Evolutionary conservation across 1,140 invertebrate species (phyloP).

Genomic region (Zaprionus davidi): DNA sequence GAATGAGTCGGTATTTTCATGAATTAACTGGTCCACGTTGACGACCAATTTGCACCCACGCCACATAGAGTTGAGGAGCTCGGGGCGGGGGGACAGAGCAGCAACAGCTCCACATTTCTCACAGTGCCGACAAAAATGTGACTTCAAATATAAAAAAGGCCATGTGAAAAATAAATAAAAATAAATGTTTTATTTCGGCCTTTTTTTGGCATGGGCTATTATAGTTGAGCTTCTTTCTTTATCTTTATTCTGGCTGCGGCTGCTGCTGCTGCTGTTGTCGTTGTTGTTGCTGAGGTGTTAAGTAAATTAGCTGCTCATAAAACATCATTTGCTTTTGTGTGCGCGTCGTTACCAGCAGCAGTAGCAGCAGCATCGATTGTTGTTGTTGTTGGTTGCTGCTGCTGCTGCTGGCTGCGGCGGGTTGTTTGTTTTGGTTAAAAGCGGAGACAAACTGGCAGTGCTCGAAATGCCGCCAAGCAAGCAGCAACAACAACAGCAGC

Average conservation of each 20-base stretch:
- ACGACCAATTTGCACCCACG: constrained; percentile 79
- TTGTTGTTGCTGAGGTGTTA: constrained; percentile 72
- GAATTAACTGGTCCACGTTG: constrained; percentile 76
- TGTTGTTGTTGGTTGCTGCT: constrained; percentile 42
- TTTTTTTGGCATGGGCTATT: constrained; percentile 56
- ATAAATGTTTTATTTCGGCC: constrained; percentile 44
- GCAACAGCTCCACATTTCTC: constrained; percentile 2
- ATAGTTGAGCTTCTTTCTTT: constrained; percentile 48
- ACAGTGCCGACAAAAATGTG: constrained; percentile 29
- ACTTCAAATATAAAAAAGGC: constrained; percentile 52
- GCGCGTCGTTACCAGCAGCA: constrained; percentile 54
- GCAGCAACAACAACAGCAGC: constrained; percentile 24
- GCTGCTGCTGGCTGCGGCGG: constrained; percentile 32
- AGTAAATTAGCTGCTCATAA: constrained; percentile 83
- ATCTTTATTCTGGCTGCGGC: constrained; percentile 37
- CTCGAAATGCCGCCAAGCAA: constrained; percentile 47
- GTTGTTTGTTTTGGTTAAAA: constrained; percentile 72
- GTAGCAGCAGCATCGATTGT: constrained; percentile 36
- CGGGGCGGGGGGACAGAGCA: too few relatives aligned
- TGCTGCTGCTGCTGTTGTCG: constrained; percentile 34
- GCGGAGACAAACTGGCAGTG: constrained; percentile 76
- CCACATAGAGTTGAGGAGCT: constrained; percentile 1
- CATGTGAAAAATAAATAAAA: constrained; percentile 81
- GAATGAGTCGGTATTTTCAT: constrained; percentile 78
- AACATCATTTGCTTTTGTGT: constrained; percentile 77